Evolutionary conservation across 2,888 invertebrate species (phyloP).

Genomic region (Parnassius orleans): DNA sequence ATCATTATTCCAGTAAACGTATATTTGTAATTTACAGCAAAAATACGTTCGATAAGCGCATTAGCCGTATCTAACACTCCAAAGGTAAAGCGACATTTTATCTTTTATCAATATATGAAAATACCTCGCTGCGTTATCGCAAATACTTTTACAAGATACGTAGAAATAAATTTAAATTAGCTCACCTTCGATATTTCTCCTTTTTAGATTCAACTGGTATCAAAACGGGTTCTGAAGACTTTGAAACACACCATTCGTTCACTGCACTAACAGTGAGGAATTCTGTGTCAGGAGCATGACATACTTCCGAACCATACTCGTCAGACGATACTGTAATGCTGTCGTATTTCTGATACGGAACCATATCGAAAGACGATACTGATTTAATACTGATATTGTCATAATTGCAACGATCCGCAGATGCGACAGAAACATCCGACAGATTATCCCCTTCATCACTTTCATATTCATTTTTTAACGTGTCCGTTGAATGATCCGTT

Average conservation of each 20-base stretch:
- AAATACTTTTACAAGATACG: constrained; percentile 56
- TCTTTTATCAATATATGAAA: constrained; percentile 60
- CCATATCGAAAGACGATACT: constrained; percentile 75
- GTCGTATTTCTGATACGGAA: constrained; percentile 75
- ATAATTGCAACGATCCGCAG: constrained; percentile 67
- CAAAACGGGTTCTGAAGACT: constrained; percentile 65
- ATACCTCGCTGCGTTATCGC: constrained; percentile 58
- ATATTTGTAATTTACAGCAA: neutral
- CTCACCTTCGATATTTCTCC: constrained; percentile 79
- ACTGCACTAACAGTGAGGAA: constrained; percentile 77
- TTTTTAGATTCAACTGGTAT: constrained; percentile 73
- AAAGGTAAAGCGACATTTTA: constrained; percentile 48
- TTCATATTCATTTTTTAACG: constrained; percentile 69
- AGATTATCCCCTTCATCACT: constrained; percentile 63
- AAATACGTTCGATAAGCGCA: constrained; percentile 37
- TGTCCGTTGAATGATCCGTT: constrained; percentile 72
- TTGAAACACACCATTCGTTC: constrained; percentile 76
- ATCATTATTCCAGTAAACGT: too few relatives aligned
- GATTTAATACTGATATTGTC: constrained; percentile 78
- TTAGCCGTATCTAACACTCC: constrained; percentile 52
- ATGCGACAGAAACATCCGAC: constrained; percentile 59
- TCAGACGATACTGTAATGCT: constrained; percentile 77
- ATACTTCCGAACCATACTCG: constrained; percentile 76
- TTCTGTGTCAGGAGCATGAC: constrained; percentile 72
- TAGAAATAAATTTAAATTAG: constrained; percentile 50